phyloP scores from a whole-genome alignment of 2,888 invertebrate genomes.

The Bursaphelenchus okinawaensis region DNA sequence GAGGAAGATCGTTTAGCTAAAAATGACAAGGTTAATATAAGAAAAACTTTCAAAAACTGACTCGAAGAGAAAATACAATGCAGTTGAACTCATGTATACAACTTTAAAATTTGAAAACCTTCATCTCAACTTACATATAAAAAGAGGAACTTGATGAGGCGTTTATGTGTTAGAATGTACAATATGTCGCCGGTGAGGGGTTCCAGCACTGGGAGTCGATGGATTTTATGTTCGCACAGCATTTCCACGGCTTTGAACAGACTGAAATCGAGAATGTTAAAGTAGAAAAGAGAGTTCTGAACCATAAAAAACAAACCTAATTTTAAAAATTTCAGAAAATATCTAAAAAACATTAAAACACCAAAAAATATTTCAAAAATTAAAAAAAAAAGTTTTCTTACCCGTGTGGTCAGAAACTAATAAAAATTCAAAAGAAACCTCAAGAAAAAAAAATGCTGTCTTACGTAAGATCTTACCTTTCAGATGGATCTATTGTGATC shows the following conservation, averaged over 20 bases:
- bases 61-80: not conserved
- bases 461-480: slow-evolving; percentile 59
- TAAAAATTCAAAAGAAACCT: no score
- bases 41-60: not conserved
- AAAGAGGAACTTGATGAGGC: slow-evolving; percentile 62
- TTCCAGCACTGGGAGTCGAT: slow-evolving; percentile 63
- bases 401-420: no score
- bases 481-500: slow-evolving; percentile 61
- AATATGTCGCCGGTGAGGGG: slow-evolving; percentile 61
- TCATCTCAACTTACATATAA: slow-evolving; percentile 60
- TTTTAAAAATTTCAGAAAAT: slow-evolving; percentile 2
- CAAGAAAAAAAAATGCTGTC: no score
- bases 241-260: slow-evolving; percentile 59
- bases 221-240: slow-evolving; percentile 60
- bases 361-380: no score
- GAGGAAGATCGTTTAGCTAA: slow-evolving; percentile 56
- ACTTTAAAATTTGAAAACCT: not conserved
- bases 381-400: no score
- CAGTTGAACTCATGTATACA: not conserved
- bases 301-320: not conserved
- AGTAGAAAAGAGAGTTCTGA: not conserved
- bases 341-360: not conserved
- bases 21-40: slow-evolving; percentile 12
- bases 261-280: slow-evolving; percentile 31
- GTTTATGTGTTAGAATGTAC: slow-evolving; percentile 63